Evolutionary conservation across 2,888 invertebrate genomes (phyloP).

Genomic region (Oscheius sp.): DNA sequence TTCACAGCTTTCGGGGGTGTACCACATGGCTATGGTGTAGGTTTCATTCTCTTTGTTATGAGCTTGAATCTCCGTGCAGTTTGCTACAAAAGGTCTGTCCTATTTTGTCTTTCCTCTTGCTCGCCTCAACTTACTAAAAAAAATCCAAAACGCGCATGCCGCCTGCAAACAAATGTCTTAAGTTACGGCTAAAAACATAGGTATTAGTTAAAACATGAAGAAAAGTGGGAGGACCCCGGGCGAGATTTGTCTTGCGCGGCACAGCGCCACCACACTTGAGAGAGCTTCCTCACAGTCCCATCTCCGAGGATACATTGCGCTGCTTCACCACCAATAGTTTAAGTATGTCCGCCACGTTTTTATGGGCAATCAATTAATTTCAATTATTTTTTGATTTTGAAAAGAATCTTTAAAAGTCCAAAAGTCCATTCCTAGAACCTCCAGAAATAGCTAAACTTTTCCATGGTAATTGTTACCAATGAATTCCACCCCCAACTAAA

Average conservation of each 20-base stretch:
- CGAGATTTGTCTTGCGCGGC: slow-evolving; percentile 29
- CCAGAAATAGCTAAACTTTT: neutral
- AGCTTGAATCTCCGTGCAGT: slow-evolving; percentile 3
- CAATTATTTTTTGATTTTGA: neutral
- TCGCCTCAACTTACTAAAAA: neutral
- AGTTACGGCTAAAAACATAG: neutral
- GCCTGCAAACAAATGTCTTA: neutral
- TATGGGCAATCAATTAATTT: neutral
- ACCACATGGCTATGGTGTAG: slow-evolving; percentile 25
- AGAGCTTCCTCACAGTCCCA: slow-evolving; percentile 27
- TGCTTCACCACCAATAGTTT: slow-evolving; percentile 23
- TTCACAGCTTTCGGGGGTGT: slow-evolving; percentile 17
- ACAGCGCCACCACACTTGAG: slow-evolving; percentile 26
- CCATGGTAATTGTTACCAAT: neutral
- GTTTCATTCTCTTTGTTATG: slow-evolving; percentile 25
- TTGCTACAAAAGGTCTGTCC: neutral
- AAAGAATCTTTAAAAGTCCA: neutral
- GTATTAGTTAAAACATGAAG: slow-evolving; percentile 21
- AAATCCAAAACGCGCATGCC: neutral
- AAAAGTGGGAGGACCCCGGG: slow-evolving; percentile 26
- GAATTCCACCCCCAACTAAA: neutral
- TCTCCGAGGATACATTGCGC: slow-evolving; percentile 28
- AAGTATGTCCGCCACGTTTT: neutral
- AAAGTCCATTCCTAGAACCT: neutral
- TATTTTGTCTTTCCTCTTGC: neutral